Evolutionary conservation across 37 sponge, comb jelly and placozoan species (phyloP), one percentile per base, ranked within the genome.

Genomic region (Aplysina aerophoba): DNA sequence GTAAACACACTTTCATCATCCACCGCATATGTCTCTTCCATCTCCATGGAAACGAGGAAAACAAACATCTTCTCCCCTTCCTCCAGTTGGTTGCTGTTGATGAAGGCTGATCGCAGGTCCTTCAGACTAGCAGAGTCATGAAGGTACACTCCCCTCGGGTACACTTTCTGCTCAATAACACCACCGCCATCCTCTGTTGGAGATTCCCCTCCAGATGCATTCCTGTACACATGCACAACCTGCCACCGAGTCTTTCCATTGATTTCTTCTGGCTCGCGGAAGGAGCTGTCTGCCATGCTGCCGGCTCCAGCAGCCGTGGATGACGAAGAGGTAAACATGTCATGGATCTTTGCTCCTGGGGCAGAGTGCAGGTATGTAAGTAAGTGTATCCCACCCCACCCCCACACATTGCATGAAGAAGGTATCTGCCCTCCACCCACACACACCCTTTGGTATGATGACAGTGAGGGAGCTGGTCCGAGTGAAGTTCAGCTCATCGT

Each of bases 81-180:
- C 19, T 90, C 91, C 65, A 85, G 15, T 60, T 87, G 88, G 12
- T 60, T 35, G 13, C 84, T 68, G 14, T 90, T 88, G 24, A 93
- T 54, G 58, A 93, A 93, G 22, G 60, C 83, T 61, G 87, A 77
- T 27, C 94, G 41, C 22, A 93, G 81, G 65, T 93, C 90, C 35
- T 78, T 87, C 74, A 93, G 84, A 11, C 88, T 85, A 0, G 75
- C 66, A 28, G 56, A 66, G 15, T 58, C 27, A 15, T 0, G 62
- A 13, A 88, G 58, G 55, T 91, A 91, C 28, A 91, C 85, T 15
- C 92, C 92, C 20, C 53, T 11, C 19, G 55, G 59, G 79, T 91
- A 91, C 15, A 73, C 36, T 35, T 75, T 59, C 63, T 87, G 63
- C 17, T 73, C 57, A 28, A 85, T 34, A 38, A 24, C 35, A 0